Conservation (phyloP, 1,140 invertebrate species). For the Drosophila sp. region DNA sequence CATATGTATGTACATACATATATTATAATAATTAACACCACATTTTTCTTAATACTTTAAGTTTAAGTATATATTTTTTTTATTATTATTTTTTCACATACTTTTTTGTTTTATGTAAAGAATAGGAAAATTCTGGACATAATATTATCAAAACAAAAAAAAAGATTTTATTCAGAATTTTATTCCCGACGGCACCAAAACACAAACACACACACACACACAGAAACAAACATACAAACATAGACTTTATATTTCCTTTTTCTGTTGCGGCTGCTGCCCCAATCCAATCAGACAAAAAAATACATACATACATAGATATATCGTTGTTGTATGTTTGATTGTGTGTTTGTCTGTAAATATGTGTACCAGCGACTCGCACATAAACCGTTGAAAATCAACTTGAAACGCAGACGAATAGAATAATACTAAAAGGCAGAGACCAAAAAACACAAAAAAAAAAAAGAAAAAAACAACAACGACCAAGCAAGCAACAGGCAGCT, state of each 20-base stretch:
- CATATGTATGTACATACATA: background rate
- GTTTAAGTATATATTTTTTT: conserved; percentile 13
- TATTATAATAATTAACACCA: conserved; percentile 6
- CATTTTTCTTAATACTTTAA: background rate
- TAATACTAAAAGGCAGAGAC: conserved; percentile 59
- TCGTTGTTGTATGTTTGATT: conserved; percentile 40
- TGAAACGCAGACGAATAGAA: conserved; percentile 73
- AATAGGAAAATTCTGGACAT: background rate
- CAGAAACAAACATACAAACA: background rate
- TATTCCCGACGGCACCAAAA: conserved; percentile 17
- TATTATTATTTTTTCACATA: conserved; percentile 14
- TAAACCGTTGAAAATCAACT: conserved; percentile 61
- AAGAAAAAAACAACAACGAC: conserved; percentile 38
- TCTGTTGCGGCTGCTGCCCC: conserved; percentile 47
- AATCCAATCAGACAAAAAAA: conserved; percentile 73
- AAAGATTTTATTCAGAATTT: conserved; percentile 46
- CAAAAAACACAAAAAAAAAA: conserved; percentile 47
- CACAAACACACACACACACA: no score
- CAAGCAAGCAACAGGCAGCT: conserved; percentile 23
- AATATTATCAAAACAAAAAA: conserved; percentile 30
- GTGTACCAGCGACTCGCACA: conserved; percentile 36
- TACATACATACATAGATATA: conserved; percentile 54
- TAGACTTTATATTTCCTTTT: conserved; percentile 41
- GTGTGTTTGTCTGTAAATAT: conserved; percentile 2
- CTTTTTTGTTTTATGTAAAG: conserved; percentile 42